Evolutionary conservation across 2,113 vertebrate species (phyloP), one percentile per base, ranked within the genome.

Genomic region (Cryptotis parvus): DNA sequence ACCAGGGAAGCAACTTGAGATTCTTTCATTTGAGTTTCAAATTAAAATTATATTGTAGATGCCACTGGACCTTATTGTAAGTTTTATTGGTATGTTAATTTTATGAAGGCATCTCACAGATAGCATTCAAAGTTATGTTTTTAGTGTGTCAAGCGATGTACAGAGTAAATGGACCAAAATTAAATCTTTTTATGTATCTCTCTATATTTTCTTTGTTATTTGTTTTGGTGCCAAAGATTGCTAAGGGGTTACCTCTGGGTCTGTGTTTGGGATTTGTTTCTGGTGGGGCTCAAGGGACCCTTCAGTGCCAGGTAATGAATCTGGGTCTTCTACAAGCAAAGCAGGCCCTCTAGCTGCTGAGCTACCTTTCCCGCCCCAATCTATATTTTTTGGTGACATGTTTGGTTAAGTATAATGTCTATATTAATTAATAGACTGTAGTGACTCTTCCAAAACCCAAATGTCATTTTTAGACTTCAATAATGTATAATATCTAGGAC

Each of bases 321-420:
- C 49, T 16, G 16, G 3, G 11, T 16, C 7, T 52, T 16, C 49
- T 52, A 52, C 11, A 52, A 52, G 55, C 20, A 58, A 18, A 58
- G 16, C 6, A 58, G 4, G 22, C 55, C 55, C 55, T 58, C 55
- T 24, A 24, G 55, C 55, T 58, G 55, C 4, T 58, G 20, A 58
- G 22, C 18, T 58, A 58, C 20, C 22, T 58, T 58, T 58, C 22
- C 22, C 4, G 55, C 55, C 55, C 22, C 55, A 58, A 22, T 58
- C 55, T 58, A 58, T 58, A 58, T 58, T n/a, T 74, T 92, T 76
- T 92, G 68, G 14, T 70, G 31, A 49, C 63, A 20, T 31, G 73
- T 73, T 83, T 87, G 27, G 49, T 84, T 72, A 84, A 35, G 43
- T 89, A 1, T 39, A 87, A 91, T 81, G 63, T 89, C 68, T 77